Conservation (phyloP, 2,113 vertebrate genomes). For the Salvelinus sp. region DNA sequence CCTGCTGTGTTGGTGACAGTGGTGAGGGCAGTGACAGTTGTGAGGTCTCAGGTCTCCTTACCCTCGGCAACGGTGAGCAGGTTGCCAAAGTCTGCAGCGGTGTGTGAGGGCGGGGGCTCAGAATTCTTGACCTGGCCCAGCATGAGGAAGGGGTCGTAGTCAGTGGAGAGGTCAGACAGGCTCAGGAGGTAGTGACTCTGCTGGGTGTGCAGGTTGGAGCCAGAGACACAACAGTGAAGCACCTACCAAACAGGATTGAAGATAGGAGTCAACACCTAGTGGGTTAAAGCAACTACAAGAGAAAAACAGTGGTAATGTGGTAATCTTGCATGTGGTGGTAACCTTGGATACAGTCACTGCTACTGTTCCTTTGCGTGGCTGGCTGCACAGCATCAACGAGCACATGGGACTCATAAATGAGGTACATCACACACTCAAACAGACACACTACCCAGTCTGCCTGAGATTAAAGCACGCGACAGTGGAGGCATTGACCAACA, state of each 20-base stretch:
- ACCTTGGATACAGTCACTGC: not conserved
- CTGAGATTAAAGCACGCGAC: too few species aligned
- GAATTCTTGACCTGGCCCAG: slow-evolving; percentile 84
- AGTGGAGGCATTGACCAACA: too few species aligned
- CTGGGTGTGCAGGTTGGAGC: slow-evolving; percentile 89
- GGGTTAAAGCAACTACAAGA: not conserved
- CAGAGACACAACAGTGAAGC: slow-evolving; percentile 91
- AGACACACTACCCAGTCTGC: too few species aligned
- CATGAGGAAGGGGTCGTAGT: slow-evolving; percentile 89
- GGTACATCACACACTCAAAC: too few species aligned
- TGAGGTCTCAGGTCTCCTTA: slow-evolving; percentile 59
- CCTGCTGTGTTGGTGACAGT: too few species aligned
- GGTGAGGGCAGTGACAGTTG: not conserved
- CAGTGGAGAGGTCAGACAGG: slow-evolving; percentile 86
- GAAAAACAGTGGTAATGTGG: too few species aligned
- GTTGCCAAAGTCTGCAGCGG: slow-evolving; percentile 80
- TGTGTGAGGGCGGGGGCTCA: slow-evolving; percentile 77
- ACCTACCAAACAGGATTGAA: slow-evolving; percentile 71
- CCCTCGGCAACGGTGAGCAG: slow-evolving; percentile 94
- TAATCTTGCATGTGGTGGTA: not conserved
- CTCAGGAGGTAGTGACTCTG: slow-evolving; percentile 92
- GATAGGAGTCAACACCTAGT: not conserved
- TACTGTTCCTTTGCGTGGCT: too few species aligned
- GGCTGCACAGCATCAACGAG: too few species aligned
- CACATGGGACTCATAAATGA: too few species aligned